phyloP scores from a whole-genome alignment of 1,140 invertebrate species.

The Diachasmimorpha longicaudata region DNA sequence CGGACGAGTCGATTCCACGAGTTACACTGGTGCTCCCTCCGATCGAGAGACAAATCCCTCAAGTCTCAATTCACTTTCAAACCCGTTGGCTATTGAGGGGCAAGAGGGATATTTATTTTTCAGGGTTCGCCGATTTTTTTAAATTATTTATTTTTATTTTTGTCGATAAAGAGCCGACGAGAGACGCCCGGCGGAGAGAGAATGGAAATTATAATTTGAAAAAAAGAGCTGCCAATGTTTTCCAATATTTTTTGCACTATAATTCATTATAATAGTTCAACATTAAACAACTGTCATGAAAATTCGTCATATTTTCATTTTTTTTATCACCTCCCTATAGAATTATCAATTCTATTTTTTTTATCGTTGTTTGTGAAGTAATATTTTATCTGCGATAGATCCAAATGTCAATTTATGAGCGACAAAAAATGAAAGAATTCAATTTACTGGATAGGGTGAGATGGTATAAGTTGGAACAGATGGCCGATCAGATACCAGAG shows the following conservation, averaged over 20 bases:
- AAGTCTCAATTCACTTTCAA: constrained; percentile 25
- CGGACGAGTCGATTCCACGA: constrained; percentile 52
- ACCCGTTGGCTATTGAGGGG: neutral
- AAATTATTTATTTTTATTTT: neutral
- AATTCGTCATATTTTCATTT: too few relatives aligned
- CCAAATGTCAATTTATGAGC: constrained; percentile 24
- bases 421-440: constrained; percentile 28
- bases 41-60: constrained; percentile 20
- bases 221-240: too few relatives aligned
- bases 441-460: constrained; percentile 19
- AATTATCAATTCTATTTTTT: too few relatives aligned
- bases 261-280: too few relatives aligned
- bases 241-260: neutral
- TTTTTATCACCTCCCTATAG: too few relatives aligned
- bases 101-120: neutral
- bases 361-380: neutral
- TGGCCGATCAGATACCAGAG: constrained; percentile 63
- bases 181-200: too few relatives aligned
- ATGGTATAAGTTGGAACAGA: constrained; percentile 57
- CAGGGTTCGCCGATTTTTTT: neutral
- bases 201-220: too few relatives aligned
- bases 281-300: too few relatives aligned
- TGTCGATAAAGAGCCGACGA: too few relatives aligned
- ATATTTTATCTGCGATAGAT: constrained; percentile 14
- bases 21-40: constrained; percentile 22